Conservation (phyloP, 30 jellyfish, hydroid and myxozoan genomes). For the Nemopilema nomurai region DNA sequence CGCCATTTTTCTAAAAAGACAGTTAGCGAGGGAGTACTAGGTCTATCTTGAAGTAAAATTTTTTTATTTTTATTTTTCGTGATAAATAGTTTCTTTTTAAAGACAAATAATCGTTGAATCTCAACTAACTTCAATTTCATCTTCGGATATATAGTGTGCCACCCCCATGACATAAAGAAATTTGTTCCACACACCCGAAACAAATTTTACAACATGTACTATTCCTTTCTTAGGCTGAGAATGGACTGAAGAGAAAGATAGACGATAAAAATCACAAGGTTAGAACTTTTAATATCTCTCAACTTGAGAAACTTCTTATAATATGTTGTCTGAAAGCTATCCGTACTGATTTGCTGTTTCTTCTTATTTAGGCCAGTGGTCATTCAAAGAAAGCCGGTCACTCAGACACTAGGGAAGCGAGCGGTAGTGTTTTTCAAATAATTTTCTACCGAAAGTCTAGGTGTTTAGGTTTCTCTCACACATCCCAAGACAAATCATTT, state of each 20-base stretch:
- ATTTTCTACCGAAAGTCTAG: no score
- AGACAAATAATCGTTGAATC: no score
- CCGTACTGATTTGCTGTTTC: not conserved
- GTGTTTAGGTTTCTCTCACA: no score
- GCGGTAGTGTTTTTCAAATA: not conserved
- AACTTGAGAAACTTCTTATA: not conserved
- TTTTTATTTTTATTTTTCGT: no score
- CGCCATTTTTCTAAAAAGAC: not conserved
- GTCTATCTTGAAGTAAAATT: no score
- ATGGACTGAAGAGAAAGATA: not conserved
- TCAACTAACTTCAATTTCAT: no score
- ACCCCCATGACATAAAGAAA: no score
- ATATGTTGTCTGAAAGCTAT: not conserved
- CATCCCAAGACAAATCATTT: no score
- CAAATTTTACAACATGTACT: not conserved
- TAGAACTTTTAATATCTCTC: not conserved
- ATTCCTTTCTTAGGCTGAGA: not conserved
- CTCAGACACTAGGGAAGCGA: not conserved
- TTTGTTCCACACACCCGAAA: no score
- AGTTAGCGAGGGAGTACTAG: no score
- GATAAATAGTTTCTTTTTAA: no score
- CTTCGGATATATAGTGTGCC: no score
- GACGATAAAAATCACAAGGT: not conserved
- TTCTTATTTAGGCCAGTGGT: not conserved
- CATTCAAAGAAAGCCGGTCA: not conserved